Evolutionary conservation across 2,113 vertebrate species (phyloP), one percentile per base, ranked within the genome.

Genomic region (Anhinga rufa): DNA sequence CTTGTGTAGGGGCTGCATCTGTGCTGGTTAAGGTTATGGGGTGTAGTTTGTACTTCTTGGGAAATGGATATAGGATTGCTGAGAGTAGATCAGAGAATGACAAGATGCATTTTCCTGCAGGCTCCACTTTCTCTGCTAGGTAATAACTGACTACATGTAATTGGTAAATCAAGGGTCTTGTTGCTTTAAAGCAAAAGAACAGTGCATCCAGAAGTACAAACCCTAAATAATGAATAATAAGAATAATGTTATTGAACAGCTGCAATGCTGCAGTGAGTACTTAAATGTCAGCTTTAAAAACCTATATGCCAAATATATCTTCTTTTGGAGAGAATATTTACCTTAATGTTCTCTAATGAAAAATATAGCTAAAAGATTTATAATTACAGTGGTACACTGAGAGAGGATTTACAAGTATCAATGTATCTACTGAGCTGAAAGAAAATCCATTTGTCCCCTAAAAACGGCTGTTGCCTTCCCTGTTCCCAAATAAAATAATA

Each of bases 351-450:
- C 71, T 75, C 55, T 93, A 93, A 94, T 94, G 91, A 92, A 92
- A 96, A 93, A 93, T 80, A 96, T 3, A 88, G 62, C 64, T 82
- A 86, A 91, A 91, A 96, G 96, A 97, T 95, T 95, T 96, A 95
- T 95, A 97, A 97, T 95, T 95, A 70, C 84, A 82, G 58, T 25
- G 20, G 82, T 58, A 91, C 62, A 92, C 66, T 93, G 95, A 82
- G 58, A 90, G 80, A 80, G 79, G 79, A 96, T 97, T 95, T 96
- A 95, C 69, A 95, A 93, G 78, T 81, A 71, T 90, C 87, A 80
- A 46, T 82, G 64, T 62, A 86, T 91, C 68, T 92, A 83, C 48
- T 20, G n/a, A 93, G 64, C 60, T 95, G 92, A 95, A 97, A 94
- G 91, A 96, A 96, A 97, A 91, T 91, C 85, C 68, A 91, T 96